Evolutionary conservation across 92 coral and sea anemone species (phyloP).

Genomic region (Phenganax marumi): DNA sequence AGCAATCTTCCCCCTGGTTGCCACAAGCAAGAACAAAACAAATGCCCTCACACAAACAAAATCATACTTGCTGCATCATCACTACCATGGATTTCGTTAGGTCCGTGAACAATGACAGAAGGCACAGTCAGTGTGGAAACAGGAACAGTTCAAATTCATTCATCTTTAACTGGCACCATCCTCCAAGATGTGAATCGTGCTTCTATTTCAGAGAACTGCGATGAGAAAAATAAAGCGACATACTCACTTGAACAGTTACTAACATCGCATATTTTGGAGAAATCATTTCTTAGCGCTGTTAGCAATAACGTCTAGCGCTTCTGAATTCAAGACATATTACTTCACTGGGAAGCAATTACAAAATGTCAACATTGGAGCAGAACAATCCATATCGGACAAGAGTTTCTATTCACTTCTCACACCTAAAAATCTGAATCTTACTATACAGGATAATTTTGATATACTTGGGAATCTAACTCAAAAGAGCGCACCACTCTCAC

Average conservation of each 20-base stretch:
- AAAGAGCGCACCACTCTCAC: slow-evolving; percentile 31
- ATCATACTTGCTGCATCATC: slow-evolving; percentile 56
- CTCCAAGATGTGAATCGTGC: slow-evolving; percentile 13
- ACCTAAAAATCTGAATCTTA: slow-evolving; percentile 47
- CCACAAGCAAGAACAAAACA: slow-evolving; percentile 36
- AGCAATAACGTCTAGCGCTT: slow-evolving; percentile 1
- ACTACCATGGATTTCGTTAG: slow-evolving; percentile 50
- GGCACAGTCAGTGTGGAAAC: slow-evolving; percentile 53
- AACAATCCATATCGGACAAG: slow-evolving; percentile 46
- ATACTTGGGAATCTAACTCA: slow-evolving; percentile 40
- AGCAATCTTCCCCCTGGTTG: slow-evolving; percentile 59
- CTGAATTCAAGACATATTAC: slow-evolving; percentile 53
- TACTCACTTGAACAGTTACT: not conserved
- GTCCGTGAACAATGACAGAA: slow-evolving; percentile 37
- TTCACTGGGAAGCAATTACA: slow-evolving; percentile 57
- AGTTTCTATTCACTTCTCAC: slow-evolving; percentile 59
- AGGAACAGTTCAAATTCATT: slow-evolving; percentile 43
- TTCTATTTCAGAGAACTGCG: not conserved
- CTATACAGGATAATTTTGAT: slow-evolving; percentile 44
- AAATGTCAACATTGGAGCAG: slow-evolving; percentile 41
- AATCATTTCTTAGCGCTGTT: slow-evolving; percentile 53
- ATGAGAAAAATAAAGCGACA: not conserved
- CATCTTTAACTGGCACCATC: slow-evolving; percentile 59
- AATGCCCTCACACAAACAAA: slow-evolving; percentile 44
- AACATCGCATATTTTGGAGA: slow-evolving; percentile 35